These are phyloP conservation scores for Aricia artaxerxes DNA, from an alignment of 2,888 invertebrate genomes.

Conservation along the genomic window DNA sequence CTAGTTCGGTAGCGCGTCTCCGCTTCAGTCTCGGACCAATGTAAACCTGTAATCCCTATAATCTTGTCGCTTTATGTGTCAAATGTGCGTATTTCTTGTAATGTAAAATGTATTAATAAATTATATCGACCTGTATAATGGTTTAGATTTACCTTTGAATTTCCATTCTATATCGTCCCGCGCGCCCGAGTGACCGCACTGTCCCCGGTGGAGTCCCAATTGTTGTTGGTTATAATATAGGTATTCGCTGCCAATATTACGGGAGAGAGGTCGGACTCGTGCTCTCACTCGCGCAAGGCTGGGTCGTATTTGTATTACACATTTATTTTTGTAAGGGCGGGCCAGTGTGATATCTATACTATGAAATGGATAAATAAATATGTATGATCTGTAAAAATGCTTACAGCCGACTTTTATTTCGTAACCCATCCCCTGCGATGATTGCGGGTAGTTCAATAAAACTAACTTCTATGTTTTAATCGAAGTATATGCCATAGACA, in stretches of 20 bases:
- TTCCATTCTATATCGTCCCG: slow-evolving; percentile 66
- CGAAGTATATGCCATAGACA: slow-evolving; percentile 85
- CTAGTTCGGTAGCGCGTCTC: slow-evolving; percentile 67
- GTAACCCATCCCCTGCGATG: slow-evolving; percentile 7
- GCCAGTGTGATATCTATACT: slow-evolving; percentile 81
- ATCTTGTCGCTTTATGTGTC: slow-evolving; percentile 79
- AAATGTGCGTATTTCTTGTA: slow-evolving; percentile 78
- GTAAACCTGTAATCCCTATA: slow-evolving; percentile 71
- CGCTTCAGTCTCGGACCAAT: slow-evolving; percentile 80
- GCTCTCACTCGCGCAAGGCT: slow-evolving; percentile 67
- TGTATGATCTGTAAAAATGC: slow-evolving; percentile 81
- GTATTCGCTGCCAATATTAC: slow-evolving; percentile 66
- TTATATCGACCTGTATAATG: slow-evolving; percentile 79
- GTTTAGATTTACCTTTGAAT: slow-evolving; percentile 73
- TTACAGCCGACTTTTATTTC: slow-evolving; percentile 53
- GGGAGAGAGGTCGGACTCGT: slow-evolving; percentile 49
- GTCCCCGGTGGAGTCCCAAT: slow-evolving; percentile 66
- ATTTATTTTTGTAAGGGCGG: slow-evolving; percentile 81
- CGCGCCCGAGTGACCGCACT: slow-evolving; percentile 64
- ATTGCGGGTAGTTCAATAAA: not conserved
- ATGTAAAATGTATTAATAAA: slow-evolving; percentile 73
- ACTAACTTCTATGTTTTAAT: slow-evolving; percentile 65
- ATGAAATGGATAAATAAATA: slow-evolving; percentile 80
- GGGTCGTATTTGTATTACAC: slow-evolving; percentile 76
- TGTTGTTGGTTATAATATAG: slow-evolving; percentile 66